Evolutionary conservation across 2,113 vertebrate species (phyloP).

Genomic region (Beaufortia kweichowensis): DNA sequence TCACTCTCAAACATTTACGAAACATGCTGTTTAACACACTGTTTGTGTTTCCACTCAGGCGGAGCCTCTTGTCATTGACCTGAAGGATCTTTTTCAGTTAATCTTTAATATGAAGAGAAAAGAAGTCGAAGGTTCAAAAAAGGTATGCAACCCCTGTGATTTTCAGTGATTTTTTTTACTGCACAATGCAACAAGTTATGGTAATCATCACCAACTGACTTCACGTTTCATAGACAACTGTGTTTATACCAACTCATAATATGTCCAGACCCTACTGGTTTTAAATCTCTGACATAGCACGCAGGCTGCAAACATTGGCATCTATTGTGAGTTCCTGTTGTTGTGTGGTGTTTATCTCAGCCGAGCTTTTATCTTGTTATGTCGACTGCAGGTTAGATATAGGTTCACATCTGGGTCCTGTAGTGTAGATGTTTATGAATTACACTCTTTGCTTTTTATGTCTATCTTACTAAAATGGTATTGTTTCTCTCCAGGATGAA

Average conservation of each 20-base stretch:
- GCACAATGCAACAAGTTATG: too few relatives aligned
- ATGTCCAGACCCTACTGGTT: too few relatives aligned
- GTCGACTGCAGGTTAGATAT: too few relatives aligned
- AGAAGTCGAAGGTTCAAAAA: slow-evolving; percentile 83
- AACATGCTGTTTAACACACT: slow-evolving; percentile 24
- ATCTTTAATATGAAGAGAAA: slow-evolving; percentile 94
- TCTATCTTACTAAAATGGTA: slow-evolving; percentile 14
- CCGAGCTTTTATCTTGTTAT: too few relatives aligned
- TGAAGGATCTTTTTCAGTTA: slow-evolving; percentile 96
- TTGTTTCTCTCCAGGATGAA: slow-evolving; percentile 65
- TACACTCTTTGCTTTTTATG: neutral
- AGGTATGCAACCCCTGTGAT: slow-evolving; percentile 70
- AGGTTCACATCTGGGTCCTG: too few relatives aligned
- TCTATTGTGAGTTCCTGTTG: too few relatives aligned
- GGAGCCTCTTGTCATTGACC: slow-evolving; percentile 92
- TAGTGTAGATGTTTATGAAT: neutral
- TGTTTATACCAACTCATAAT: neutral
- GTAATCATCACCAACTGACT: too few relatives aligned
- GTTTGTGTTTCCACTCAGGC: slow-evolving; percentile 72
- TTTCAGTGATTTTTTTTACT: too few relatives aligned
- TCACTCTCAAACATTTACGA: slow-evolving; percentile 10
- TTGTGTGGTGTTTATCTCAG: neutral
- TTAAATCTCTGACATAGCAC: too few relatives aligned
- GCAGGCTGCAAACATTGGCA: too few relatives aligned
- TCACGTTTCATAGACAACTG: neutral